phyloP scores from a whole-genome alignment of 2,888 invertebrate species.

The Amphipoea oculea region DNA sequence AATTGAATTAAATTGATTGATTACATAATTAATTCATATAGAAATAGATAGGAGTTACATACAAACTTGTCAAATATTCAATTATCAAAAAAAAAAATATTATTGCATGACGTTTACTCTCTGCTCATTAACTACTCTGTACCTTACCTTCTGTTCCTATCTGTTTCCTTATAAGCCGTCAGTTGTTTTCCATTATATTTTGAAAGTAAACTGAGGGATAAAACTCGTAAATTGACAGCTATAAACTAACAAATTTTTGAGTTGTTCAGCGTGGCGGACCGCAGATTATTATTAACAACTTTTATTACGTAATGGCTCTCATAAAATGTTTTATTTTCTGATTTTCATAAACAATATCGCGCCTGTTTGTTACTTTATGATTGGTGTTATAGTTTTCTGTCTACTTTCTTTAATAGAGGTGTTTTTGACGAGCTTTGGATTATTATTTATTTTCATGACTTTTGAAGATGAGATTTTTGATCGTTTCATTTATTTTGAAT shows the following conservation, averaged over 20 bases:
- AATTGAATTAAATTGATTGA: too few relatives aligned
- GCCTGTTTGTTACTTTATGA: conserved; percentile 47
- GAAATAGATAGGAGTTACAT: too few relatives aligned
- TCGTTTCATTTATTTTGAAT: not conserved
- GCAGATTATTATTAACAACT: conserved; percentile 72
- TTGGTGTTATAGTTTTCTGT: conserved; percentile 9
- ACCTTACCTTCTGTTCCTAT: conserved; percentile 24
- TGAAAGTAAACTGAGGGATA: conserved; percentile 52
- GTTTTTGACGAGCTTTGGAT: conserved; percentile 2
- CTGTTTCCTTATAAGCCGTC: not conserved
- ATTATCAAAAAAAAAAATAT: too few relatives aligned
- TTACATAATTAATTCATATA: too few relatives aligned
- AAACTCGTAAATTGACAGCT: conserved; percentile 72
- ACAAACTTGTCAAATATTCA: too few relatives aligned
- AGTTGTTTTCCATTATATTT: conserved; percentile 57
- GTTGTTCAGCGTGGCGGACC: conserved; percentile 75
- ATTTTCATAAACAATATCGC: conserved; percentile 62
- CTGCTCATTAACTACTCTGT: not conserved
- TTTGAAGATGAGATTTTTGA: not conserved
- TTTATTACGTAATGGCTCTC: conserved; percentile 67
- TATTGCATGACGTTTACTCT: not conserved
- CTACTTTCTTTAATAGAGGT: not conserved
- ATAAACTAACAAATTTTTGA: conserved; percentile 75
- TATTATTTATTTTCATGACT: not conserved
- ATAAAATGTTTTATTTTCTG: conserved; percentile 69